Evolutionary conservation across 2,113 vertebrate species (phyloP).

Genomic region (Antechinus flavipes): DNA sequence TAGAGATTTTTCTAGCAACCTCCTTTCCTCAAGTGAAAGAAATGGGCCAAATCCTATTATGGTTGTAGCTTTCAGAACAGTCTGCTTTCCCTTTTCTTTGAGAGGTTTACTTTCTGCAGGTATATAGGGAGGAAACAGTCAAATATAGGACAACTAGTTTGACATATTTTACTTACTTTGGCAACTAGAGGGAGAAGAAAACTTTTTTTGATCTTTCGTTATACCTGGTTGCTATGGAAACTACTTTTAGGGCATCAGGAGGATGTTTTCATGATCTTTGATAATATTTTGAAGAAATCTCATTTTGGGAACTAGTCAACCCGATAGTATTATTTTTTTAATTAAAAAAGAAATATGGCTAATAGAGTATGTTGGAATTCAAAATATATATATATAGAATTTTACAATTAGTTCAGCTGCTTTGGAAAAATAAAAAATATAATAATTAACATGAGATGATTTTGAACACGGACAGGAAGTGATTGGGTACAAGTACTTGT

Average conservation of each 20-base stretch:
- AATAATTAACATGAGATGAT: background rate
- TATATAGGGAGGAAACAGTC: background rate
- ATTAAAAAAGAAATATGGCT: background rate
- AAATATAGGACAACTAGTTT: background rate
- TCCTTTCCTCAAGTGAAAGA: background rate
- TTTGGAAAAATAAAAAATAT: background rate
- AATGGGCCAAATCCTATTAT: background rate
- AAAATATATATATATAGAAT: background rate
- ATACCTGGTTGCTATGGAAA: background rate
- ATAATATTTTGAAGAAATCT: background rate
- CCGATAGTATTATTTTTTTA: background rate
- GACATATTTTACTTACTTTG: background rate
- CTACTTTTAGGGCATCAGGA: background rate
- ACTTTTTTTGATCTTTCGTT: background rate
- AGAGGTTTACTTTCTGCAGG: background rate
- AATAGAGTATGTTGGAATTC: background rate
- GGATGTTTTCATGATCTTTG: background rate
- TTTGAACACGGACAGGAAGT: fast-evolving
- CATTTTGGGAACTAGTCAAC: background rate
- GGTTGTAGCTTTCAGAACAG: background rate
- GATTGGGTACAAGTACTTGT: fast-evolving
- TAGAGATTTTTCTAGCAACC: background rate
- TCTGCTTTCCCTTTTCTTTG: background rate
- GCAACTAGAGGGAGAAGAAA: background rate
- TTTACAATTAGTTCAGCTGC: background rate